Conservation (phyloP, 2,797 vertebrate genomes). For the Epinephelus coioides region DNA sequence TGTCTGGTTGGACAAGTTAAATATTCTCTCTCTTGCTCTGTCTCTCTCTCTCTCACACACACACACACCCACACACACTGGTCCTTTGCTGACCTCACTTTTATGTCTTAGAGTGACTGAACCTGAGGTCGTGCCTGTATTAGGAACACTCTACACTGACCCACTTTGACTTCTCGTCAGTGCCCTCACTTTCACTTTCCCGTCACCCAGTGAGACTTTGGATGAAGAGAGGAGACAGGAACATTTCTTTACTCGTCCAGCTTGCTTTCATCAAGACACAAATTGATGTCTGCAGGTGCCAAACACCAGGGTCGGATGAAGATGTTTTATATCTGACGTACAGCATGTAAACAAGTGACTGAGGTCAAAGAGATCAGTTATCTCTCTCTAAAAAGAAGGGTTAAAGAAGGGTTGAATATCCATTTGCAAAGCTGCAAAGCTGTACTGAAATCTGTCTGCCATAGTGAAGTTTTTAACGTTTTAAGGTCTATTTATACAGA, state of each 20-base stretch:
- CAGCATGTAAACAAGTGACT: neutral
- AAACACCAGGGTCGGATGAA: slow-evolving; percentile 1
- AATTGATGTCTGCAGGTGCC: neutral
- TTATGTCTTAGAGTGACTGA: slow-evolving; percentile 47
- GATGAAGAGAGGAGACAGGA: slow-evolving; percentile 20
- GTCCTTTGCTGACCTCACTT: slow-evolving; percentile 25
- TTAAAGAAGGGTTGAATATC: neutral
- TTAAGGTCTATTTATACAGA: neutral
- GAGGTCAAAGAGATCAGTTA: neutral
- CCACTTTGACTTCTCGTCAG: slow-evolving; percentile 56
- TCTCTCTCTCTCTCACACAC: neutral
- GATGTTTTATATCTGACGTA: slow-evolving; percentile 3
- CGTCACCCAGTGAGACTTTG: slow-evolving; percentile 9
- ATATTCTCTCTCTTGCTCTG: neutral
- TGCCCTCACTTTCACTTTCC: slow-evolving; percentile 35
- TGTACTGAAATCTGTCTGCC: neutral
- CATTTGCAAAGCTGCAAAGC: neutral
- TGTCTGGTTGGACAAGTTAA: slow-evolving; percentile 3
- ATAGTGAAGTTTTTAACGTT: neutral
- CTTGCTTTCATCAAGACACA: neutral
- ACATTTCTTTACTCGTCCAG: slow-evolving; percentile 7
- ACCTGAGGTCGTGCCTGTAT: slow-evolving; percentile 74
- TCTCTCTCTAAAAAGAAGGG: neutral
- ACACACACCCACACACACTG: neutral
- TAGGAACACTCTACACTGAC: slow-evolving; percentile 70